These are phyloP conservation scores for Aplochiton taeniatus DNA, from an alignment of 2,797 vertebrate genomes.

Conservation along the genomic window DNA sequence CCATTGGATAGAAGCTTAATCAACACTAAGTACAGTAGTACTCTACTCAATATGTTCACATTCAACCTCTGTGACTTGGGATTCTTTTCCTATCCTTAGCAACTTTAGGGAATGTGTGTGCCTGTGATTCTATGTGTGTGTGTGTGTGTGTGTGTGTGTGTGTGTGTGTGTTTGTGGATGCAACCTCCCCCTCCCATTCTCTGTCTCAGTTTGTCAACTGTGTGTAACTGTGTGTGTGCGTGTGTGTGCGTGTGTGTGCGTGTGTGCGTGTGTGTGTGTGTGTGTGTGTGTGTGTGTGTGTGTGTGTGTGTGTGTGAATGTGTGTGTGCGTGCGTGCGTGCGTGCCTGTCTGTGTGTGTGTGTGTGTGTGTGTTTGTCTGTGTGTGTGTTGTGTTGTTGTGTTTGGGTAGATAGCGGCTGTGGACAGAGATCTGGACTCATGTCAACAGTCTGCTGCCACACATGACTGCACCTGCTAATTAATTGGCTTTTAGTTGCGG, in stretches of 20 bases:
- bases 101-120: background rate
- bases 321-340: slow-evolving; percentile 30
- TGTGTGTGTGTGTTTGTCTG: too few relatives aligned
- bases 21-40: slow-evolving; percentile 38
- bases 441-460: slow-evolving; percentile 81
- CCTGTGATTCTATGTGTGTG: slow-evolving; percentile 19
- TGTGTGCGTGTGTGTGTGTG: slow-evolving; percentile 3
- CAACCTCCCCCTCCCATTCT: background rate
- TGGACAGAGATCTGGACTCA: slow-evolving; percentile 74
- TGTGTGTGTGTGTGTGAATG: slow-evolving; percentile 13
- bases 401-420: slow-evolving; percentile 64
- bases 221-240: background rate
- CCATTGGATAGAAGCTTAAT: slow-evolving; percentile 41
- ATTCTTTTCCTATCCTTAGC: background rate
- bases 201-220: background rate
- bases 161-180: slow-evolving; percentile 28
- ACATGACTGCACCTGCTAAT: slow-evolving; percentile 80
- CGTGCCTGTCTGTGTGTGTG: too few relatives aligned
- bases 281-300: slow-evolving; percentile 7
- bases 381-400: slow-evolving; percentile 9
- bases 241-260: background rate
- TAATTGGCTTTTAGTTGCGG: slow-evolving; percentile 81
- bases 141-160: slow-evolving; percentile 17
- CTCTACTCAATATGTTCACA: background rate
- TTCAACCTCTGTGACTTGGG: background rate